Base-by-base conservation (phyloP, 2,113 vertebrate genomes). In the Vulpes ferrilata region DNA sequence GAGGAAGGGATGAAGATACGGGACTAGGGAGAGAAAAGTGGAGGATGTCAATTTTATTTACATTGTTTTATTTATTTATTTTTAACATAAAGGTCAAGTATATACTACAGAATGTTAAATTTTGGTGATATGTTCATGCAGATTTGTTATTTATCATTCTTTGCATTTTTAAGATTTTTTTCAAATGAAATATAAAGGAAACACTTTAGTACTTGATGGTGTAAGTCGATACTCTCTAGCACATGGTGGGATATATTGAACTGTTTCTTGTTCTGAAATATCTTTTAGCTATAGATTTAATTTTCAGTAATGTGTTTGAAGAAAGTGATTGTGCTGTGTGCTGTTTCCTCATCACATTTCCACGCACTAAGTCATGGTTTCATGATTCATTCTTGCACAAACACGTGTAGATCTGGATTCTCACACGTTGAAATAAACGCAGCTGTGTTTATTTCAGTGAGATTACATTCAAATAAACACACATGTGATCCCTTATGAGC, bases 361-460 rank as follows among this genome's bases (percentile, higher is more conserved):
- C 73, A 82, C 80, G 78, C 32, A 80, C 76, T 85, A 88, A 92
- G 59, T 30, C 65, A 59, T 73, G 43, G 51, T 73, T 97, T 96
- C 59, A 57, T 95, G 96, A 97, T 96, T 97, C 69, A 88, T 84
- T 96, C 81, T 96, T 97, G 78, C 67, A 96, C 95, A 88, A 69
- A 97, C 57, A 65, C 65, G 78, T 98, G 95, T 98, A 98, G 94
- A 86, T 97, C 94, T 97, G 73, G 67, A 95, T 93, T 98, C 96
- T 98, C 96, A 97, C 97, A 91, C 82, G 0, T 97, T 89, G 97
- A 93, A 97, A 96, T 98, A 95, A 98, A 94, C 0, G 82, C 98
- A 98, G 98, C 98, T 98, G 98, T 98, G 97, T 98, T 98, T 98
- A 97, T 98, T 98, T 98, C 97, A 97, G 27, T 96, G 93, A 17